These are phyloP conservation scores for Priocnemis perturbator DNA, from an alignment of 2,888 invertebrate species.

Conservation along the genomic window DNA sequence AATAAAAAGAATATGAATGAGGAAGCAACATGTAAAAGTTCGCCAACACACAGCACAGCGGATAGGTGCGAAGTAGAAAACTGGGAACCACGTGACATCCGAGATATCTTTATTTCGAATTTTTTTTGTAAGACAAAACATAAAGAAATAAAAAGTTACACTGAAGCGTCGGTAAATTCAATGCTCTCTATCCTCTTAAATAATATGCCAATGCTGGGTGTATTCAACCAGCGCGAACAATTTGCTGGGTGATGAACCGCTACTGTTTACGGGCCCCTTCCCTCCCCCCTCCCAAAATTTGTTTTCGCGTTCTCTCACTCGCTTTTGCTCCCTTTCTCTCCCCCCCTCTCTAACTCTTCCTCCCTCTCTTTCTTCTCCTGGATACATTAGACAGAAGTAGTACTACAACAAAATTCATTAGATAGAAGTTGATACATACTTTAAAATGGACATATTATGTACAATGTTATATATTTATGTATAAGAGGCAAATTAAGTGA, in stretches of 20 bases:
- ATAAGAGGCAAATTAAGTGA: not conserved
- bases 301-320: too few species aligned
- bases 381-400: constrained; percentile 33
- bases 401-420: too few species aligned
- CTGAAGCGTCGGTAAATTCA: constrained; percentile 65
- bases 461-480: constrained; percentile 6
- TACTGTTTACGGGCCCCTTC: constrained; percentile 49
- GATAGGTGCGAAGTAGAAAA: constrained; percentile 60
- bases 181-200: constrained; percentile 60
- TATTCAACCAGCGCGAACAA: constrained; percentile 53
- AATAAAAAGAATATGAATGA: not conserved
- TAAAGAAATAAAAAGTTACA: constrained; percentile 71
- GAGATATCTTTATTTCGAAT: constrained; percentile 62
- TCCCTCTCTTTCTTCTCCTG: constrained; percentile 33
- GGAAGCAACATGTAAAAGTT: too few species aligned
- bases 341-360: not conserved
- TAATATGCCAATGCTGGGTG: constrained; percentile 52
- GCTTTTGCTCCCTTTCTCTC: constrained; percentile 1
- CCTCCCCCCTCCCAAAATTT: constrained; percentile 22
- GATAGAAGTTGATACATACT: constrained; percentile 42
- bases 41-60: too few species aligned
- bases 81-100: constrained; percentile 59
- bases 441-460: constrained; percentile 51
- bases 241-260: constrained; percentile 50
- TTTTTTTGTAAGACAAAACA: constrained; percentile 65